Evolutionary conservation across 23 tunicate genomes (phyloP).

Genomic region (Trididemnum miniatum): DNA sequence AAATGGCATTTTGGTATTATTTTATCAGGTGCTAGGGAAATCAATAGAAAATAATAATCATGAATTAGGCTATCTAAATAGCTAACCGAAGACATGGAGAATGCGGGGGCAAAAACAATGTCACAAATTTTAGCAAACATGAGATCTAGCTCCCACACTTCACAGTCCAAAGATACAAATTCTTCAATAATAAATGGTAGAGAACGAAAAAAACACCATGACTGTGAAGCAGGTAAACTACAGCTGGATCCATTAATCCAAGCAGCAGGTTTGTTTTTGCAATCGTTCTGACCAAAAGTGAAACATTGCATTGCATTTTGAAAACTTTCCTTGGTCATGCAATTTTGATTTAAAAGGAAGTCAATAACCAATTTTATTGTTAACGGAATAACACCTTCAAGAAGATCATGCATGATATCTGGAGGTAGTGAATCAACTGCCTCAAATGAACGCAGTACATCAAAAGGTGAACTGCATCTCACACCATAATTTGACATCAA

Average conservation of each 20-base stretch:
- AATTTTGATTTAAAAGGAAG: too few relatives aligned
- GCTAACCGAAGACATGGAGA: background rate
- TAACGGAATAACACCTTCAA: too few relatives aligned
- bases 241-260: background rate
- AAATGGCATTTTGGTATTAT: background rate
- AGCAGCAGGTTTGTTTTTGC: constrained; percentile 11
- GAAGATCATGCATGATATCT: too few relatives aligned
- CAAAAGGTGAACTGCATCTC: background rate
- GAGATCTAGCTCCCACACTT: constrained; percentile 17
- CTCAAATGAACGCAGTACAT: constrained; percentile 2
- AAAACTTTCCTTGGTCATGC: too few relatives aligned
- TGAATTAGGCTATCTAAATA: constrained; percentile 18
- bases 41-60: constrained; percentile 8
- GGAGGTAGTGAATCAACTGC: too few relatives aligned
- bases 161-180: background rate
- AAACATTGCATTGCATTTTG: background rate
- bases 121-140: constrained; percentile 12
- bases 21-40: constrained; percentile 3
- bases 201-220: constrained; percentile 15
- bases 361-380: too few relatives aligned
- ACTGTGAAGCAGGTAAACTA: background rate
- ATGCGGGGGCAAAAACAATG: constrained; percentile 19
- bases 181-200: constrained; percentile 11
- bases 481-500: background rate
- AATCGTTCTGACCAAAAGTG: constrained; percentile 3